phyloP scores from a whole-genome alignment of 2,113 vertebrate species.

The Archilochus colubris region DNA sequence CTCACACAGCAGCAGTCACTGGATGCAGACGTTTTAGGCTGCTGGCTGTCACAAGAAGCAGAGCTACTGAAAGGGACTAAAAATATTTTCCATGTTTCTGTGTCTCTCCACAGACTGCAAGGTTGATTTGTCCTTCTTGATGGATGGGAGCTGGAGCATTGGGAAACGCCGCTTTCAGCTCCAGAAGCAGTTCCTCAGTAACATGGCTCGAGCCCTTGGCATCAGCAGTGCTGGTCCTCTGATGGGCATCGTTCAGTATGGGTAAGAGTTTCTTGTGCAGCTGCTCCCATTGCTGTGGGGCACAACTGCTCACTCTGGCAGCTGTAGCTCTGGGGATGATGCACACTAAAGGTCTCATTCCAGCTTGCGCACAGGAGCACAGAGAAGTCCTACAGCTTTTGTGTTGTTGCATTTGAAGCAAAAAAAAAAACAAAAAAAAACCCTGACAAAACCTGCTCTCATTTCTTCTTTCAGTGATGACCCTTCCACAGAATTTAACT shows the following conservation, averaged over 20 bases:
- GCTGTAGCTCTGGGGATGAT: not conserved
- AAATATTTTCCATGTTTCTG: not conserved
- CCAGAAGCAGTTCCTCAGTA: slow-evolving; percentile 91
- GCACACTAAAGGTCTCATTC: fast-evolving
- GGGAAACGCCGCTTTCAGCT: slow-evolving; percentile 94
- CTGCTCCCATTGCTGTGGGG: not conserved
- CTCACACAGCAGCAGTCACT: not conserved
- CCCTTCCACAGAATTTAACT: slow-evolving; percentile 89
- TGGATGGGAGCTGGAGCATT: slow-evolving; percentile 95
- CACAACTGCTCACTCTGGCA: not conserved
- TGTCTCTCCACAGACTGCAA: slow-evolving; percentile 85
- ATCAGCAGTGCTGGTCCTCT: slow-evolving; percentile 87
- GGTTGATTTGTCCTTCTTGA: slow-evolving; percentile 90
- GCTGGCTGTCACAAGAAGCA: not conserved
- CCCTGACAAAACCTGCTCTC: not conserved
- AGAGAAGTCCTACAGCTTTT: not conserved
- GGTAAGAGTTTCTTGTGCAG: slow-evolving; percentile 75
- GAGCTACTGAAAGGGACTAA: not conserved
- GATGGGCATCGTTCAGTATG: slow-evolving; percentile 94
- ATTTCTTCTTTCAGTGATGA: slow-evolving; percentile 81
- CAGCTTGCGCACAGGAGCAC: not conserved
- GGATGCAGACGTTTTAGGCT: not conserved
- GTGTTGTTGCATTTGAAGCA: not conserved
- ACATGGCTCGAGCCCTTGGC: slow-evolving; percentile 86
- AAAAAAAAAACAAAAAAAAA: not conserved